Base-by-base conservation (phyloP, 2,797 vertebrate genomes). In the Bovichtus variegatus region DNA sequence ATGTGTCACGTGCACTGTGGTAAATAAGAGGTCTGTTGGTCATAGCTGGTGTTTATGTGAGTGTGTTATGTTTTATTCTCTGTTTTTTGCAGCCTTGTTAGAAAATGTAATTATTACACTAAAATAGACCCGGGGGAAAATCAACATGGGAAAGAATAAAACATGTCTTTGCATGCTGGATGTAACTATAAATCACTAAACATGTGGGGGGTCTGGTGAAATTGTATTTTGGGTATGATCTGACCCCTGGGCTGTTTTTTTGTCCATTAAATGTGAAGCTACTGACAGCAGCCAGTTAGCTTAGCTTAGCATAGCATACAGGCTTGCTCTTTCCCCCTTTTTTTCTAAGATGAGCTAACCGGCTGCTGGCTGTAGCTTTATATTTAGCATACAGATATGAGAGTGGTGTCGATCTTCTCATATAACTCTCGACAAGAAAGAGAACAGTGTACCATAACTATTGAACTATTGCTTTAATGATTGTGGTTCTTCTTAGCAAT, bases 101-200 rank as follows among this genome's bases (percentile, higher is more conserved):
- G 9, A 25, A 76, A 53, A n/a, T 49, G 0, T 6, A 25, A 46
- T n/a, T 27, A 51, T 19, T n/a, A 27, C 12, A 41, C 5, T 9
- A 15, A 74, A 60, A 31, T 36, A 31, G 6, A 46, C 4, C 5
- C 25, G 5, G 13, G 15, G 31, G 6, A 38, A 38, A 59, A 29
- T 40, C 15, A 27, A 49, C 27, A 46, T 46, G n/a, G n/a, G n/a
- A n/a, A n/a, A n/a, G 13, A 19, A 61, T 34, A 2, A 3, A 44
- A 27, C 12, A 64, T 38, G 2, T n/a, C n/a, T 46, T 65, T 12
- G 16, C 9, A 47, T 36, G 4, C 15, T 25, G 11, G 36, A 16
- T 63, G 12, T 71, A 19, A 40, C 6, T 27, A n/a, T 47, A 61
- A 69, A 54, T 70, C 10, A 21, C 53, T 43, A 15, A 64, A 63